A percentile compares a stretch with the other conserved stretches of the same genome.
phyloP scores from a whole-genome alignment of 2,888 invertebrate species.

The Meiosimyza platycephala region DNA sequence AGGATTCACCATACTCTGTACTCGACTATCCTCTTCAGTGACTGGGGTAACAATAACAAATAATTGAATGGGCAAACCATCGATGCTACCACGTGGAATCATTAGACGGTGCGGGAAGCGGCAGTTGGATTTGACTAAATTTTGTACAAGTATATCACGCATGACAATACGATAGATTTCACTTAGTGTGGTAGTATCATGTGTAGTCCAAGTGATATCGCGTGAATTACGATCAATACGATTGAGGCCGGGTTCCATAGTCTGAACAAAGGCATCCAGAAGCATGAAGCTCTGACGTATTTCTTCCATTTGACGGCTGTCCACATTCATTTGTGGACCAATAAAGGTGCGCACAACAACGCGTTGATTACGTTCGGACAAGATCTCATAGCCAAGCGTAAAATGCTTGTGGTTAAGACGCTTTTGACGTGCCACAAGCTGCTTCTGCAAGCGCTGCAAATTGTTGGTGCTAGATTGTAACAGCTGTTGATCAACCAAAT shows the following conservation, averaged over 20 bases:
- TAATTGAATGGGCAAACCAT: slow-evolving; percentile 72
- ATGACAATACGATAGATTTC: slow-evolving; percentile 67
- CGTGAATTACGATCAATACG: slow-evolving; percentile 49
- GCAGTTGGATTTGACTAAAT: slow-evolving; percentile 63
- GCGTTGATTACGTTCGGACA: slow-evolving; percentile 69
- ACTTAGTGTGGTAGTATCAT: slow-evolving; percentile 68
- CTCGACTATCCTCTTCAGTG: slow-evolving; percentile 25
- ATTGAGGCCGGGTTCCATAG: slow-evolving; percentile 69
- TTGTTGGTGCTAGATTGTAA: slow-evolving; percentile 52
- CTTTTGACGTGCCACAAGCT: slow-evolving; percentile 70
- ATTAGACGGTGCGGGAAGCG: slow-evolving; percentile 72
- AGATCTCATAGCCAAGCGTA: slow-evolving; percentile 71
- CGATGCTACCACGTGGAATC: slow-evolving; percentile 73
- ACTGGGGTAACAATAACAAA: slow-evolving; percentile 70
- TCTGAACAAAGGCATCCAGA: slow-evolving; percentile 72
- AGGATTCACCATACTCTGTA: slow-evolving; percentile 17
- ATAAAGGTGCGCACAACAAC: slow-evolving; percentile 74
- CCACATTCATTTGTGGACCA: slow-evolving; percentile 74
- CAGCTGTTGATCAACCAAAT: slow-evolving; percentile 55
- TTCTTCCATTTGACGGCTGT: slow-evolving; percentile 64
- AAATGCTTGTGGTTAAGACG: slow-evolving; percentile 78
- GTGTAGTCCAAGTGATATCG: slow-evolving; percentile 61
- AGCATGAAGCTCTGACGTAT: slow-evolving; percentile 73
- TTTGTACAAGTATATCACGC: slow-evolving; percentile 42
- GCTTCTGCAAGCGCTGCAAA: slow-evolving; percentile 46